These are phyloP conservation scores for Petrocephalus schoutedeni DNA, from an alignment of 2,797 vertebrate species.

Conservation along the genomic window DNA sequence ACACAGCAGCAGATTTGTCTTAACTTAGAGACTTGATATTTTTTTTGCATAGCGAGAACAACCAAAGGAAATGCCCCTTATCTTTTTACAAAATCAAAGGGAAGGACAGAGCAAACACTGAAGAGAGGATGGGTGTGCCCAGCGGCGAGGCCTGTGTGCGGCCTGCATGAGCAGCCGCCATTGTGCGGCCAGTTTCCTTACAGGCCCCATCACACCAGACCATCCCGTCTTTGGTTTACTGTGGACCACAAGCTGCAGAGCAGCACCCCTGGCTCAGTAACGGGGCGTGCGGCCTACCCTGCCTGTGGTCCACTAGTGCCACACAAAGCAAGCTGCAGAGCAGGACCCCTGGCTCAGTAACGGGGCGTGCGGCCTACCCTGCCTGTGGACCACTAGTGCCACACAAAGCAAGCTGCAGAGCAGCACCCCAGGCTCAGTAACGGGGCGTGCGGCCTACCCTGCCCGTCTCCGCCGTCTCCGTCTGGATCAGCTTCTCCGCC, in stretches of 20 bases:
- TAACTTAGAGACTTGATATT: background rate
- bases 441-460: no score
- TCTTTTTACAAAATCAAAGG: background rate
- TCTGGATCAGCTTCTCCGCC: slow-evolving; percentile 69
- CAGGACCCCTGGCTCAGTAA: background rate
- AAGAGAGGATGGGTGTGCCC: background rate
- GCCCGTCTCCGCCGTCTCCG: slow-evolving; percentile 71
- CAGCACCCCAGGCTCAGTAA: no score
- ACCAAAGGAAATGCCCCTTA: background rate
- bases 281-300: slow-evolving; percentile 49
- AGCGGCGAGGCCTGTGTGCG: background rate
- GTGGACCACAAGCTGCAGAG: background rate
- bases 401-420: no score
- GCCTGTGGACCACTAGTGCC: no score
- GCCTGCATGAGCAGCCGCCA: background rate
- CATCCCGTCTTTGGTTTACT: background rate
- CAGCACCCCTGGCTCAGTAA: background rate
- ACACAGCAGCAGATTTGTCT: background rate
- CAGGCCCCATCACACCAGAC: no score
- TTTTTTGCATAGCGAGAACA: background rate
- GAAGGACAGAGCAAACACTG: background rate
- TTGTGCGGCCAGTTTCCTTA: background rate
- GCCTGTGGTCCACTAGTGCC: slow-evolving; percentile 41
- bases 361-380: slow-evolving; percentile 49
- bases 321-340: background rate